phyloP scores from a whole-genome alignment of 2,888 invertebrate species.

The Sarcophaga rosellei region DNA sequence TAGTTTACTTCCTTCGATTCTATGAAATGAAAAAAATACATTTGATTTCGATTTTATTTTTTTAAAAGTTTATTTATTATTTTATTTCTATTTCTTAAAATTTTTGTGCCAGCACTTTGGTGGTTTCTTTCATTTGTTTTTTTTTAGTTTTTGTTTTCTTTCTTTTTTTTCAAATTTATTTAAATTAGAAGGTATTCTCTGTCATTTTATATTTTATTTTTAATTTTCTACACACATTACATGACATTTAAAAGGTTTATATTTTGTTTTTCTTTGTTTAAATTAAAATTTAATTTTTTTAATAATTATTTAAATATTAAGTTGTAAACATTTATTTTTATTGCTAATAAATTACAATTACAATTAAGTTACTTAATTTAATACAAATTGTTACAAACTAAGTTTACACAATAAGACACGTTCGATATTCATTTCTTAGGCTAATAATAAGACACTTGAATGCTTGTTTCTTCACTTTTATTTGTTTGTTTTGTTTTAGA shows the following conservation, averaged over 20 bases:
- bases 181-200: conserved; percentile 21
- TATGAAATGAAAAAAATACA: neutral
- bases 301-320: conserved; percentile 51
- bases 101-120: conserved; percentile 80
- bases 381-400: conserved; percentile 50
- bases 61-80: conserved; percentile 37
- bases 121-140: conserved; percentile 71
- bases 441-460: conserved; percentile 60
- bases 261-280: conserved; percentile 43
- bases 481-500: conserved; percentile 15
- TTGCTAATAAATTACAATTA: conserved; percentile 61
- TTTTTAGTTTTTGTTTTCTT: conserved; percentile 35
- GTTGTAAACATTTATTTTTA: conserved; percentile 56
- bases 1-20: too few species aligned
- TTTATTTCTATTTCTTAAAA: conserved; percentile 60
- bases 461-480: neutral
- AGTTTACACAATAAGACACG: conserved; percentile 64
- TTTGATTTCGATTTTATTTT: neutral
- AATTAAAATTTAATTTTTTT: conserved; percentile 30
- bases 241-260: conserved; percentile 46
- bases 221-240: conserved; percentile 21
- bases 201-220: conserved; percentile 3
- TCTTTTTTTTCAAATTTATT: conserved; percentile 40
- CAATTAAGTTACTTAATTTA: neutral
- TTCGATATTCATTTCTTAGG: conserved; percentile 9